phyloP scores from a whole-genome alignment of 2,113 vertebrate species.

The Acanthisitta chloris region DNA sequence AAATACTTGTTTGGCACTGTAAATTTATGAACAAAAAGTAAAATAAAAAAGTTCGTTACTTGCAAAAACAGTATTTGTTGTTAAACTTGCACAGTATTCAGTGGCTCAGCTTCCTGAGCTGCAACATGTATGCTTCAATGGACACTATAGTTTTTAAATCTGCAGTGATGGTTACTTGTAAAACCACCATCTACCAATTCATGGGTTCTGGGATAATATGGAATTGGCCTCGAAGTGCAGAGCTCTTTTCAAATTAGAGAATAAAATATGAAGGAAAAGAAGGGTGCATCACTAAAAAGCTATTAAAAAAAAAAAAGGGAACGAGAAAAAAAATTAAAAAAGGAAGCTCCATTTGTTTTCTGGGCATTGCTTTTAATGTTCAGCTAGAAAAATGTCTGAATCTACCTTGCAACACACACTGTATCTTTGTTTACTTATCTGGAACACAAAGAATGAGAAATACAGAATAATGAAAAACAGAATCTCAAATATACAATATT shows the following conservation, averaged over 20 bases:
- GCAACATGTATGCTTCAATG: background rate
- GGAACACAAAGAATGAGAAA: background rate
- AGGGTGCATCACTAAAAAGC: background rate
- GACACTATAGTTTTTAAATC: background rate
- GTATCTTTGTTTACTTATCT: background rate
- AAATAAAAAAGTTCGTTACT: background rate
- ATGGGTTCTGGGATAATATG: background rate
- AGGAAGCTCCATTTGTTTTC: accelerated
- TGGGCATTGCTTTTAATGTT: background rate
- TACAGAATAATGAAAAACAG: background rate
- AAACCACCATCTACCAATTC: background rate
- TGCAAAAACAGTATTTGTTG: background rate
- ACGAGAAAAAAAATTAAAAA: no score
- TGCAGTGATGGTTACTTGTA: background rate
- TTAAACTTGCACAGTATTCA: background rate
- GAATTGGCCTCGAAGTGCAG: background rate
- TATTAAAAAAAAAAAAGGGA: background rate
- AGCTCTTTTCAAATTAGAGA: background rate
- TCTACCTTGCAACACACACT: background rate
- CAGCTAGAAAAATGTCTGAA: background rate
- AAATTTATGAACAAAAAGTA: background rate
- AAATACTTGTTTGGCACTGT: background rate
- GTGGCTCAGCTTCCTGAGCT: background rate
- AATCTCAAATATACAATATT: accelerated
- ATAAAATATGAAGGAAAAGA: background rate